These are phyloP conservation scores for Drosophila subpulchrella DNA, from an alignment of 1,140 invertebrate genomes.

Conservation along the genomic window DNA sequence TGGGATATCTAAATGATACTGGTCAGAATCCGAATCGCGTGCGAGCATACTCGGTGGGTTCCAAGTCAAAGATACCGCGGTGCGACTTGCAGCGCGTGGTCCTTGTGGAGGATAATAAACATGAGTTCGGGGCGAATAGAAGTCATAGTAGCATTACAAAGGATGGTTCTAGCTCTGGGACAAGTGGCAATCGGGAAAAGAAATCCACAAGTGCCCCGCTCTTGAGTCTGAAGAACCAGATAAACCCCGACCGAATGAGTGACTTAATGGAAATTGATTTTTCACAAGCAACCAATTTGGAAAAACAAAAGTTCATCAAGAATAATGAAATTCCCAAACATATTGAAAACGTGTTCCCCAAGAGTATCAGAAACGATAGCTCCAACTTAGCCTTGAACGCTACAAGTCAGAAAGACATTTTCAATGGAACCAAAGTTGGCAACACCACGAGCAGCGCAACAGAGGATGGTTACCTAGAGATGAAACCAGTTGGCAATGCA, in stretches of 20 bases:
- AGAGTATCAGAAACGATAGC: constrained; percentile 49
- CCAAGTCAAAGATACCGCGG: constrained; percentile 86
- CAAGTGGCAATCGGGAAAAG: constrained; percentile 49
- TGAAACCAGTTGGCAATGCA: constrained; percentile 82
- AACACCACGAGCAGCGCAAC: constrained; percentile 10
- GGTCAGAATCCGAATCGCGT: constrained; percentile 84
- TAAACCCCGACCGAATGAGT: constrained; percentile 89
- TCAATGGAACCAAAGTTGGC: constrained; percentile 24
- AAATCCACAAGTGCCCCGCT: constrained; percentile 88
- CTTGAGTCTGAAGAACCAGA: constrained; percentile 86
- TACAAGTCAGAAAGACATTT: constrained; percentile 33
- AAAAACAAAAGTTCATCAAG: constrained; percentile 32
- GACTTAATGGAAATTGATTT: constrained; percentile 94
- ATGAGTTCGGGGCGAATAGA: constrained; percentile 50
- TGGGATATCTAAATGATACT: constrained; percentile 65
- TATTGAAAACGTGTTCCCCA: constrained; percentile 29
- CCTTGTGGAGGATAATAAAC: constrained; percentile 52
- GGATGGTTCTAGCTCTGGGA: constrained; percentile 17
- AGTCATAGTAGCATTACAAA: constrained; percentile 64
- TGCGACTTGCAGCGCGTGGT: constrained; percentile 69
- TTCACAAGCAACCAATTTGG: constrained; percentile 82
- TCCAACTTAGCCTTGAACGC: constrained; percentile 37
- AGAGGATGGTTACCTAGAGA: constrained; percentile 84
- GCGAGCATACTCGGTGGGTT: constrained; percentile 90
- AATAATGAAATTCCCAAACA: constrained; percentile 31